Conservation (phyloP, 2,888 invertebrate species). For the Stenodera caucasica region DNA sequence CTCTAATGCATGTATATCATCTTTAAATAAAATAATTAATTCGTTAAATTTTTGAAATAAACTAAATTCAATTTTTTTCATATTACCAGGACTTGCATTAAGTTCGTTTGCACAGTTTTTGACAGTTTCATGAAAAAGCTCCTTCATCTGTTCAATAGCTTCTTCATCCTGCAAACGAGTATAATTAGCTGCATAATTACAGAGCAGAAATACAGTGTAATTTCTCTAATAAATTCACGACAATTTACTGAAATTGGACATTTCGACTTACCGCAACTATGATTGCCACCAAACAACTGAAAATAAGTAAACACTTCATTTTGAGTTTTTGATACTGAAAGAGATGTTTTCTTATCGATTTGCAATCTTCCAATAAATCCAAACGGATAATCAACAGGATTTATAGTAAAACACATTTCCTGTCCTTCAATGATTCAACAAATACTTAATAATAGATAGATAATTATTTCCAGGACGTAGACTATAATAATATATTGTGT, state of each 20-base stretch:
- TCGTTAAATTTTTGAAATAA: not conserved
- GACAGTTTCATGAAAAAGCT: not conserved
- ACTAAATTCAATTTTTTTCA: too few species aligned
- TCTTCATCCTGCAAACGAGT: not conserved
- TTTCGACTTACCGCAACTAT: not conserved
- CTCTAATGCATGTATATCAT: not conserved
- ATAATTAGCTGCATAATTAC: not conserved
- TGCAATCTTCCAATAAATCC: not conserved
- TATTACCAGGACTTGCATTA: not conserved
- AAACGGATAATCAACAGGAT: not conserved
- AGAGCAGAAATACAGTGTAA: not conserved
- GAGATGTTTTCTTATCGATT: not conserved
- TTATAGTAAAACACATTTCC: not conserved
- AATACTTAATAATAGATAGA: not conserved
- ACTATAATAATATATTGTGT: not conserved
- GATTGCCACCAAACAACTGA: not conserved
- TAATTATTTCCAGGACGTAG: not conserved
- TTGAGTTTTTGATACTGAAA: not conserved
- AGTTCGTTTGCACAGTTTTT: not conserved
- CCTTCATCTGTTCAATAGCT: not conserved
- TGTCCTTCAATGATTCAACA: not conserved
- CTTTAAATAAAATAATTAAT: not conserved
- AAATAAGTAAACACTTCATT: not conserved
- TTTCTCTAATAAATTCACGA: not conserved
- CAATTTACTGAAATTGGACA: not conserved